These are phyloP conservation scores for Lampris megalopsis DNA, from an alignment of 2,113 vertebrate species.

Conservation along the genomic window DNA sequence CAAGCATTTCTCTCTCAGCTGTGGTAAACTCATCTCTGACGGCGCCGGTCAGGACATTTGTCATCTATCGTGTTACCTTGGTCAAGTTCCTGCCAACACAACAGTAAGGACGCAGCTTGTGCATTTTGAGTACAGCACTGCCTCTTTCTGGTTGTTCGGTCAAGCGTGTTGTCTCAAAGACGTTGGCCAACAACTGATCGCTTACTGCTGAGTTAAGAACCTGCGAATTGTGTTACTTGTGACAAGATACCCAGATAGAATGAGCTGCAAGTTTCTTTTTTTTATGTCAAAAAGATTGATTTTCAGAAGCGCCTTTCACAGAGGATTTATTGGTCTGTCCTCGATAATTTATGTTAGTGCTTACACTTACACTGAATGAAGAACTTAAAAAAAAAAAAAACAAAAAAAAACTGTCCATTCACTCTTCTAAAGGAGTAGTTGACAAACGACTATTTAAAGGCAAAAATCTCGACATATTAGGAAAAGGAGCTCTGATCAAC, in stretches of 20 bases:
- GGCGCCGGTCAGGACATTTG: neutral
- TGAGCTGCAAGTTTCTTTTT: neutral
- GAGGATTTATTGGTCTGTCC: conserved; percentile 9
- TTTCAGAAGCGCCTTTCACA: neutral
- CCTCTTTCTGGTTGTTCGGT: too few species aligned
- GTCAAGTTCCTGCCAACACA: too few species aligned
- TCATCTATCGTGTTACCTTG: too few species aligned
- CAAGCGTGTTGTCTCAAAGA: neutral
- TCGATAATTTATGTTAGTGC: neutral
- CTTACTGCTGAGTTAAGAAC: neutral
- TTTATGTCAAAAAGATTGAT: neutral
- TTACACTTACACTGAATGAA: neutral
- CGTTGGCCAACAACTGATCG: neutral
- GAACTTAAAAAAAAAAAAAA: neutral
- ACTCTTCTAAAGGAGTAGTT: neutral
- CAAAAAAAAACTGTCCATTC: neutral
- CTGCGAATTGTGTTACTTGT: neutral
- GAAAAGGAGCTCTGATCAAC: neutral
- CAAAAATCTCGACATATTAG: neutral
- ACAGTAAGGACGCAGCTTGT: neutral
- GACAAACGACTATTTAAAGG: neutral
- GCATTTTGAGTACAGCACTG: too few species aligned
- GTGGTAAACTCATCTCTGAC: neutral
- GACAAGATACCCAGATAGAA: too few species aligned
- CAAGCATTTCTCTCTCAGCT: neutral